Evolutionary conservation across 2,888 invertebrate genomes (phyloP), one percentile per base, ranked within the genome.

Genomic region (Linnaemya vulpina): DNA sequence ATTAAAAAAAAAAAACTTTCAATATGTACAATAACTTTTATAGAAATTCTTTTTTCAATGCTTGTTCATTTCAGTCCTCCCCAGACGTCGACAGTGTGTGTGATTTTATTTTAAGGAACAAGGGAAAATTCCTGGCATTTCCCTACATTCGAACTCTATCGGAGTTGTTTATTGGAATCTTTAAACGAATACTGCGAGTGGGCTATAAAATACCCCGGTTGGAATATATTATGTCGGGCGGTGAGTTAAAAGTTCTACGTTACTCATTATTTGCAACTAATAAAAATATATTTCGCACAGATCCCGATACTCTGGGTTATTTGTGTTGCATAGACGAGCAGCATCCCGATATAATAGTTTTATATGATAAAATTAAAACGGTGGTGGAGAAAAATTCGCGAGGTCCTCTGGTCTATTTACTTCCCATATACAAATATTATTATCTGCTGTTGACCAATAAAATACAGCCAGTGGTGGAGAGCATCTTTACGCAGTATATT

Each of bases 401-500:
- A 1, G 93, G 92, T 4, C 91, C 92, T 0, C 90, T 89, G 20
- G 90, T 91, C 0, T 93, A 92, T 86, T 87, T 93, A 1, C 90
- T 90, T 78, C 93, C 93, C 22, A 90, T 93, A 62, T 93, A 92
- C 83, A 91, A 90, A 55, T 93, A 92, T 68, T 93, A 93, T 77
- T 91, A 90, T 74, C 89, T 90, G 1, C 74, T 93, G 51, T 89
- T 93, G 46, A 86, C 89, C 7, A 90, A 90, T 84, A 89, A 90
- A 87, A 90, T 93, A 87, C 87, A 90, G 87, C 88, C 89, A 5
- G 87, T 91, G 70, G 90, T 91, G n/a, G 91, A 92, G 83, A 90
- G 89, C 73, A 89, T 92, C 49, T 93, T 92, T 87, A 89, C 90
- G 0, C 90, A 91, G 49, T 85, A 87, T 46, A 86, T 86, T 15